phyloP scores from a whole-genome alignment of 2,888 invertebrate genomes.

The Trichopoda pennipes region DNA sequence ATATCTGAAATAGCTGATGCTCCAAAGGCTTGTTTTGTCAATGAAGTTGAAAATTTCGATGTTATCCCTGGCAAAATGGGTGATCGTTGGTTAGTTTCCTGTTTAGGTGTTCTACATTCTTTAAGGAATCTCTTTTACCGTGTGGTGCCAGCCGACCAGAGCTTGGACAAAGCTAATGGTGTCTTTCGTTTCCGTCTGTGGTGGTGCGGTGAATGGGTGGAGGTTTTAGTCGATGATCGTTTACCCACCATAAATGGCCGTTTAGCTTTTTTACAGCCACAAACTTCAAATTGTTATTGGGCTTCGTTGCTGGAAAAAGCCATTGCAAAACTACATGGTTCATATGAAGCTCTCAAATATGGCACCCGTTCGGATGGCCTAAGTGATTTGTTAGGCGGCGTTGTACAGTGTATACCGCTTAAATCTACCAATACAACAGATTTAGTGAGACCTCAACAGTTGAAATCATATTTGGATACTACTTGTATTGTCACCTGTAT shows the following conservation, averaged over 20 bases:
- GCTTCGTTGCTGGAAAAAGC: conserved; percentile 95
- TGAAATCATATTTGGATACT: conserved; percentile 88
- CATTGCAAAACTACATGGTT: conserved; percentile 96
- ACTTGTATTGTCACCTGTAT: conserved; percentile 92
- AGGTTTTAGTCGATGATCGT: conserved; percentile 93
- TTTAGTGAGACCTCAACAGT: conserved; percentile 83
- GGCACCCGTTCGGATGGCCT: conserved; percentile 93
- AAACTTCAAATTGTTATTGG: conserved; percentile 92
- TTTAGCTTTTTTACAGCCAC: conserved; percentile 92
- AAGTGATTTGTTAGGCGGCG: conserved; percentile 93
- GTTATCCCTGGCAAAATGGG: conserved; percentile 93
- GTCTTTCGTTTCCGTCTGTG: conserved; percentile 94
- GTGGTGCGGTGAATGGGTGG: conserved; percentile 97
- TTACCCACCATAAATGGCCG: conserved; percentile 93
- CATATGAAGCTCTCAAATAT: conserved; percentile 95
- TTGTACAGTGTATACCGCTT: conserved; percentile 90
- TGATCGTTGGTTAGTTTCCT: conserved; percentile 94
- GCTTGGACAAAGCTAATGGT: conserved; percentile 87
- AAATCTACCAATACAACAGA: conserved; percentile 83
- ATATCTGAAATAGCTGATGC: conserved; percentile 85
- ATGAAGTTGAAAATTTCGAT: conserved; percentile 87
- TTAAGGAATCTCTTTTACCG: conserved; percentile 94
- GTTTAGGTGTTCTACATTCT: conserved; percentile 91
- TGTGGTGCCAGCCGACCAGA: conserved; percentile 95
- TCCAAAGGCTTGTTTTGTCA: conserved; percentile 82